Percentiles rank a stretch among this genome's conserved stretches.
Conservation (phyloP, 2,113 vertebrate species). For the Vidua chalybeata region DNA sequence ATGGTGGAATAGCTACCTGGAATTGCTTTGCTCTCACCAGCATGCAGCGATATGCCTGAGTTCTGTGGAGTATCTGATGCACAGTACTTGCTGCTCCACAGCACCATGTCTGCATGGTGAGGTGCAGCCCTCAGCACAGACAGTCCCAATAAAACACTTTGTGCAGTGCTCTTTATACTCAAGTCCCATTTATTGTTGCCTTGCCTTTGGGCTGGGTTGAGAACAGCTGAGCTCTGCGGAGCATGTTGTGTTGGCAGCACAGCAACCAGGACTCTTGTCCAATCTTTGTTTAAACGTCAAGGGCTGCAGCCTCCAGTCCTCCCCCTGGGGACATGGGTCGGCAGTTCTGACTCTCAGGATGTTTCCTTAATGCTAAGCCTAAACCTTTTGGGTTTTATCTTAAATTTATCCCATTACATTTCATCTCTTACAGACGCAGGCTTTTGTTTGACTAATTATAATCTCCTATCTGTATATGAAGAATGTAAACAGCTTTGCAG, state of each 20-base stretch:
- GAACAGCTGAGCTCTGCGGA: not conserved
- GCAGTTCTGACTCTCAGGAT: not conserved
- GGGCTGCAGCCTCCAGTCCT: not conserved
- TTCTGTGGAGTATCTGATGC: not conserved
- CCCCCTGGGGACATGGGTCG: not conserved
- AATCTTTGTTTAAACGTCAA: conserved; percentile 37
- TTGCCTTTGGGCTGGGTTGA: not conserved
- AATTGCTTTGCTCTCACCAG: not conserved
- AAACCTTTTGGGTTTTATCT: not conserved
- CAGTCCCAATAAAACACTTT: not conserved
- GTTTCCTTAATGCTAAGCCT: not conserved
- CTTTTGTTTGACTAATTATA: not conserved
- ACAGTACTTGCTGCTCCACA: not conserved
- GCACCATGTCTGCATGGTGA: not conserved
- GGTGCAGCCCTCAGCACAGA: not conserved
- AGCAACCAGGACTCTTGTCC: not conserved
- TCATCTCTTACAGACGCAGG: not conserved
- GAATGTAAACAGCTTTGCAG: not conserved
- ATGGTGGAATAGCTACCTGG: not conserved
- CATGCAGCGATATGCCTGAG: fast-evolving
- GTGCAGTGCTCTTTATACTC: not conserved
- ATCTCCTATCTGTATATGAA: not conserved
- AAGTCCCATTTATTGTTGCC: not conserved
- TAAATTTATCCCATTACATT: not conserved
- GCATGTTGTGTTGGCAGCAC: not conserved